A percentile compares a stretch with the other conserved stretches of the same genome.
Evolutionary conservation across 2,113 vertebrate species (phyloP).

Genomic region (Otolemur garnettii): DNA sequence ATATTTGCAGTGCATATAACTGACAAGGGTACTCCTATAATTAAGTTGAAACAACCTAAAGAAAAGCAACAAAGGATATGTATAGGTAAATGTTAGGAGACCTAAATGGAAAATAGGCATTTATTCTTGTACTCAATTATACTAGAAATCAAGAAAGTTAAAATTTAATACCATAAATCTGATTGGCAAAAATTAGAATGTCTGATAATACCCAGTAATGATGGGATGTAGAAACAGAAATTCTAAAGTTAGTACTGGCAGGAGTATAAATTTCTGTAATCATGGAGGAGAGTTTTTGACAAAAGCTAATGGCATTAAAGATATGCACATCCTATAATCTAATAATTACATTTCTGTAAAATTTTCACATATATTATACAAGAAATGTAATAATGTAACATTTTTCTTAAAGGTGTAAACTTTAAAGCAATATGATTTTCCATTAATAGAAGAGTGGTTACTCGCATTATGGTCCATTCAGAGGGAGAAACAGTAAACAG

Average conservation of each 20-base stretch:
- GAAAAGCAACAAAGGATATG: neutral
- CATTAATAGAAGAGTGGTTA: neutral
- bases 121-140: neutral
- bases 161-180: slow-evolving; percentile 42
- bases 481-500: neutral
- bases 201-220: neutral
- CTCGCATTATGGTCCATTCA: neutral
- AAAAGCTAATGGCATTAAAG: neutral
- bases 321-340: neutral
- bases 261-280: neutral
- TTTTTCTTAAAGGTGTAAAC: slow-evolving; percentile 21
- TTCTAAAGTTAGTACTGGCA: neutral
- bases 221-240: neutral
- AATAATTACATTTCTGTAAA: neutral
- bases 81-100: neutral
- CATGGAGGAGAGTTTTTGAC: neutral
- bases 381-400: neutral
- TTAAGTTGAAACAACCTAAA: neutral
- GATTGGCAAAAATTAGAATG: neutral
- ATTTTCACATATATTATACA: neutral
- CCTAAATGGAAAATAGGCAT: neutral
- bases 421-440: neutral
- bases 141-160: neutral
- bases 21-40: neutral
- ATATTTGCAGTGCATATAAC: neutral